Percentiles rank a stretch among this genome's conserved stretches.
Conservation (phyloP, 2,888 invertebrate genomes). For the Sarcophaga variegata region DNA sequence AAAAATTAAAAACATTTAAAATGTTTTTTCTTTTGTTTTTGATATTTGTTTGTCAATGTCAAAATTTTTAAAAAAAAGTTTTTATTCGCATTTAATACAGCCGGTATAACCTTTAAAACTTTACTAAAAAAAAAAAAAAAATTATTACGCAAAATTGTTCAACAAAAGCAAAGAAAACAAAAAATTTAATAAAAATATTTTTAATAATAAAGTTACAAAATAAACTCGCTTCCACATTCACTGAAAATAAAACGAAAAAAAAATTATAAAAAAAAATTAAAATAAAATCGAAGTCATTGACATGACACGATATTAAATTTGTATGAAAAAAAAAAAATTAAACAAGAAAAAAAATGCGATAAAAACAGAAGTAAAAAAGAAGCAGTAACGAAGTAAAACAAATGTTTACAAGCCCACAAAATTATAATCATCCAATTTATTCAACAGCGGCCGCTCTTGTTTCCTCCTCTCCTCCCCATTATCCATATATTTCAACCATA, state of each 20-base stretch:
- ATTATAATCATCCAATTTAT: neutral
- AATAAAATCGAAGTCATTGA: constrained; percentile 53
- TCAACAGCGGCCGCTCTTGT: neutral
- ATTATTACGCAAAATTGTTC: constrained; percentile 50
- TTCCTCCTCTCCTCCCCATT: neutral
- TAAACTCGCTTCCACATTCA: constrained; percentile 26
- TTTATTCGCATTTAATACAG: constrained; percentile 28
- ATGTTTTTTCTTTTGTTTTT: constrained; percentile 7
- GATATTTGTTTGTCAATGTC: constrained; percentile 54
- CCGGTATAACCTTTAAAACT: constrained; percentile 30
- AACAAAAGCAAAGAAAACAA: constrained; percentile 21
- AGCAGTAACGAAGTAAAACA: constrained; percentile 7
- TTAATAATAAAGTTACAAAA: constrained; percentile 33
- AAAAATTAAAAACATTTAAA: neutral
- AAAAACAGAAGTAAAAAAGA: neutral
- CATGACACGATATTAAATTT: constrained; percentile 44
- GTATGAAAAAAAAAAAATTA: constrained; percentile 1
- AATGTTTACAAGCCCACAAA: constrained; percentile 7
- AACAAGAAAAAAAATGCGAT: constrained; percentile 26
- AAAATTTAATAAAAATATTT: neutral
- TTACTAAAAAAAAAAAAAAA: constrained; percentile 16
- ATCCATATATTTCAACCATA: neutral
- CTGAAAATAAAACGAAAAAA: constrained; percentile 1
- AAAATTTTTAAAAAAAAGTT: constrained; percentile 25
- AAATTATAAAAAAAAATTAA: constrained; percentile 21